phyloP scores from a whole-genome alignment of 23 tunicate genomes.

The Trididemnum clinides region DNA sequence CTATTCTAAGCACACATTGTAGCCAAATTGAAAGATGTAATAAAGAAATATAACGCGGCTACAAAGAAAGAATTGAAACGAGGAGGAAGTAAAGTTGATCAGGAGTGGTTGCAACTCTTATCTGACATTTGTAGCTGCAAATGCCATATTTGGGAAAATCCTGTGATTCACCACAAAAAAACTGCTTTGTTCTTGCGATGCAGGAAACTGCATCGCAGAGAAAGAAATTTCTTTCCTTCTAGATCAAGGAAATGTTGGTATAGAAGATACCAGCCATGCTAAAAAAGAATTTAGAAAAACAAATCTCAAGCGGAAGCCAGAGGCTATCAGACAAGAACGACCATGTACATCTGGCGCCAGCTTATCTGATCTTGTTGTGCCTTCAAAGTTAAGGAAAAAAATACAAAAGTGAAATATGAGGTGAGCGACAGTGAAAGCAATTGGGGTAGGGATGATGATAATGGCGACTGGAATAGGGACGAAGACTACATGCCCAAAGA shows the following conservation, averaged over 20 bases:
- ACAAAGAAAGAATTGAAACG: neutral
- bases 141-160: neutral
- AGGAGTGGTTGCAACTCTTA: neutral
- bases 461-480: neutral
- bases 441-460: neutral
- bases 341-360: neutral
- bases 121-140: neutral
- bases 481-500: neutral
- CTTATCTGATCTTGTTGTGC: neutral
- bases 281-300: neutral
- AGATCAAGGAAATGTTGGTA: neutral
- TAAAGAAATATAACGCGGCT: neutral
- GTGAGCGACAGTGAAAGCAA: neutral
- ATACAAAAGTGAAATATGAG: neutral
- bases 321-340: neutral
- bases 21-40: neutral
- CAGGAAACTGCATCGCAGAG: neutral
- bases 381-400: neutral
- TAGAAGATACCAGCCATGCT: neutral
- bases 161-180: neutral
- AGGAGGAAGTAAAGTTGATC: neutral
- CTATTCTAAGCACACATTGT: neutral
- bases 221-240: neutral
- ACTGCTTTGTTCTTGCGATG: neutral
- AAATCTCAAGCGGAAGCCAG: neutral